Evolutionary conservation across 2,797 vertebrate species (phyloP).

Genomic region (Toxotes lorentzi): DNA sequence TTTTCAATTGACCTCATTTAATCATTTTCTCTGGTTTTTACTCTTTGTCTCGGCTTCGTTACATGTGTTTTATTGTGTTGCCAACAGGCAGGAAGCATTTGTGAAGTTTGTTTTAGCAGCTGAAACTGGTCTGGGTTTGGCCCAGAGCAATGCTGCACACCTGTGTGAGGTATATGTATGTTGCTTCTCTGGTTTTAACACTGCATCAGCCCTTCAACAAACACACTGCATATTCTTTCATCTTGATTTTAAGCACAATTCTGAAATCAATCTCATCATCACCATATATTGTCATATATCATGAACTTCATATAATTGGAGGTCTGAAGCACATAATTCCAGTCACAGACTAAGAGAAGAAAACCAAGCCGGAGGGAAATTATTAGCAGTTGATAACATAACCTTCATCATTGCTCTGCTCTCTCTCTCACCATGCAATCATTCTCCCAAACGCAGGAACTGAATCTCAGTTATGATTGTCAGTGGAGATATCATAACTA

Average conservation of each 20-base stretch:
- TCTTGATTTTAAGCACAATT: slow-evolving; percentile 30
- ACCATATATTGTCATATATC: too few species aligned
- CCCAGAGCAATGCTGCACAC: slow-evolving; percentile 92
- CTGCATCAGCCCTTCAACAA: neutral
- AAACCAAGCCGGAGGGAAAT: slow-evolving; percentile 45
- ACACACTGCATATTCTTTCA: neutral
- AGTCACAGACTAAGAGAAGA: slow-evolving; percentile 33
- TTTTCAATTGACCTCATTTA: slow-evolving; percentile 49
- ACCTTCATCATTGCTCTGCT: slow-evolving; percentile 51
- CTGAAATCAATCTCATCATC: slow-evolving; percentile 7
- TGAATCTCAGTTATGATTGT: slow-evolving; percentile 85
- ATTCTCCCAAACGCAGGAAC: slow-evolving; percentile 80
- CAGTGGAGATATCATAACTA: slow-evolving; percentile 94
- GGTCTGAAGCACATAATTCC: slow-evolving; percentile 38
- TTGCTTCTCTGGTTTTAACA: slow-evolving; percentile 12
- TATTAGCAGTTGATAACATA: slow-evolving; percentile 50
- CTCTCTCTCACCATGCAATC: slow-evolving; percentile 29
- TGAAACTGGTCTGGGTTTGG: slow-evolving; percentile 92
- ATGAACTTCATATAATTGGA: slow-evolving; percentile 15
- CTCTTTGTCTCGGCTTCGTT: neutral
- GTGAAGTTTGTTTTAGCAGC: slow-evolving; percentile 91
- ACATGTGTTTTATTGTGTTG: slow-evolving; percentile 32
- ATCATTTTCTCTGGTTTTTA: slow-evolving; percentile 31
- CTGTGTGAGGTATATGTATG: slow-evolving; percentile 88
- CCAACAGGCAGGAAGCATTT: slow-evolving; percentile 88